Evolutionary conservation across 2,113 vertebrate genomes (phyloP).

Genomic region (Ciconia stormi): DNA sequence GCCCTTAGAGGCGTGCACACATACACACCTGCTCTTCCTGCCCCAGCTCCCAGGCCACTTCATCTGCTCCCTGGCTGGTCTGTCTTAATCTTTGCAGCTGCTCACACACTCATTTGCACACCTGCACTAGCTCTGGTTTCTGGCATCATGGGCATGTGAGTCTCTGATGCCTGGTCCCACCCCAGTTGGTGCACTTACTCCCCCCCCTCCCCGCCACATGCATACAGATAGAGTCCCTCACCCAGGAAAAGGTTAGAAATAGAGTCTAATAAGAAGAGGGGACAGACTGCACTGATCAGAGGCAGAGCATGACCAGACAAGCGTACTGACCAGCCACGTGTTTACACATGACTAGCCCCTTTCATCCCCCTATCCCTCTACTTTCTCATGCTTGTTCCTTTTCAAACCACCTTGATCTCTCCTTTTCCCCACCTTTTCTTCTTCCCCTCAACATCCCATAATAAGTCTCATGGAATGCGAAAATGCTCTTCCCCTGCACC

Average conservation of each 20-base stretch:
- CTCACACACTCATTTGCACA: background rate
- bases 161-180: background rate
- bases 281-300: background rate
- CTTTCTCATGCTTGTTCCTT: background rate
- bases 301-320: background rate
- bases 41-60: background rate
- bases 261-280: background rate
- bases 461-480: background rate
- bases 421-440: background rate
- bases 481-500: background rate
- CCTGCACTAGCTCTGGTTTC: background rate
- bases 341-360: background rate
- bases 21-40: background rate
- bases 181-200: background rate
- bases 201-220: accelerated
- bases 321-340: background rate
- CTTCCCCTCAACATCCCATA: background rate
- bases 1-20: background rate
- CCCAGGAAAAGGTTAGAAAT: background rate
- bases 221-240: background rate
- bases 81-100: background rate
- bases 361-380: background rate
- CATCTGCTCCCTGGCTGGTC: background rate
- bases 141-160: background rate
- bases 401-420: background rate